Conservation (phyloP, 2,888 invertebrate genomes). For the Acanthosepion lycidas region DNA sequence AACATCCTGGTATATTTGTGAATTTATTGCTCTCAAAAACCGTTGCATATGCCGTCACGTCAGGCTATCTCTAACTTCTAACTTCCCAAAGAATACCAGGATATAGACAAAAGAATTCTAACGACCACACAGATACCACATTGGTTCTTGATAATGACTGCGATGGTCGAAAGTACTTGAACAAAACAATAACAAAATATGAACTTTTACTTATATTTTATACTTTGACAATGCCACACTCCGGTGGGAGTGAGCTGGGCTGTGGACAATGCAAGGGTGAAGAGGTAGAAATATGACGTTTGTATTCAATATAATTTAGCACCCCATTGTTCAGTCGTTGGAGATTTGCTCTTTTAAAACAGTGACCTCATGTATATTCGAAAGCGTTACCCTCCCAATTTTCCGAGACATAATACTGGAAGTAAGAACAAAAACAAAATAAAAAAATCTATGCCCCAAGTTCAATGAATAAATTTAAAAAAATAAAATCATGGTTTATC, state of each 20-base stretch:
- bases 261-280: background rate
- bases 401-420: background rate
- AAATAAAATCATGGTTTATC: background rate
- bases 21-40: too few species aligned
- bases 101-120: too few species aligned
- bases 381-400: background rate
- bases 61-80: too few species aligned
- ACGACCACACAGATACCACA: too few species aligned
- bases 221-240: background rate
- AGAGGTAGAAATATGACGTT: background rate
- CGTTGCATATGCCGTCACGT: too few species aligned
- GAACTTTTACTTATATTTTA: background rate
- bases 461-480: background rate
- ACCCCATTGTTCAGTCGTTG: background rate
- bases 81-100: too few species aligned
- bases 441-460: background rate
- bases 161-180: too few species aligned
- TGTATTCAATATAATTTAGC: constrained; percentile 7
- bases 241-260: too few species aligned
- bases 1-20: too few species aligned
- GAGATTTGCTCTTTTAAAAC: background rate
- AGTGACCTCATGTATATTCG: background rate
- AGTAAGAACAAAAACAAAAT: background rate
- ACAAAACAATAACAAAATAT: too few species aligned
- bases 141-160: too few species aligned